Conservation (phyloP, 2,113 vertebrate genomes). For the Serilophus lunatus region DNA sequence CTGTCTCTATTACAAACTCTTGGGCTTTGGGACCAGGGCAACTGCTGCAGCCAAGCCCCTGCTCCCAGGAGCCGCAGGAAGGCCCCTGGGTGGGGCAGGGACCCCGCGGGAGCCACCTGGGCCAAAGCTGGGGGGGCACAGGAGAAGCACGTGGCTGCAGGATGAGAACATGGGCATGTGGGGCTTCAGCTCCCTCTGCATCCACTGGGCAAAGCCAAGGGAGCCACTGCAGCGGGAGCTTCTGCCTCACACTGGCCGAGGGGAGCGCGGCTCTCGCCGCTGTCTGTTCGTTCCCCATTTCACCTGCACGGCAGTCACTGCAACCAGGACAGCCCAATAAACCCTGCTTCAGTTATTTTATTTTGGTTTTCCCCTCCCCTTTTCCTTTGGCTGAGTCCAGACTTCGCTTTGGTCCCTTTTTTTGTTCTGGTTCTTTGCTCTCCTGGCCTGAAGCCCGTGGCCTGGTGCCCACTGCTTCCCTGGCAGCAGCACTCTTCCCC, state of each 20-base stretch:
- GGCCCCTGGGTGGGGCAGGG: constrained; percentile 45
- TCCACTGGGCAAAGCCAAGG: accelerated
- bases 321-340: constrained; percentile 45
- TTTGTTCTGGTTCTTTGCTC: neutral
- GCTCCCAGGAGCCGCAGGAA: neutral
- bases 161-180: accelerated
- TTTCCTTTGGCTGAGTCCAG: constrained; percentile 47
- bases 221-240: neutral
- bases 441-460: neutral
- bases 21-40: constrained; percentile 30
- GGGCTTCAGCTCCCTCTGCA: neutral
- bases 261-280: neutral
- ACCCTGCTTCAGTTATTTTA: constrained; percentile 51
- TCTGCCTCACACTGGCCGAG: accelerated
- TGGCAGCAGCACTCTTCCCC: neutral
- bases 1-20: constrained; percentile 58
- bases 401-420: constrained; percentile 45
- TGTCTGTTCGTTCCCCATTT: neutral
- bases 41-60: neutral
- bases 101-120: constrained; percentile 6
- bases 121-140: neutral
- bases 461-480: neutral
- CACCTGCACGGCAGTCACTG: neutral
- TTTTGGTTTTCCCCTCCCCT: neutral
- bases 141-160: neutral